Conservation (phyloP, 2,888 invertebrate genomes). For the Troglohyphantes excavatus region DNA sequence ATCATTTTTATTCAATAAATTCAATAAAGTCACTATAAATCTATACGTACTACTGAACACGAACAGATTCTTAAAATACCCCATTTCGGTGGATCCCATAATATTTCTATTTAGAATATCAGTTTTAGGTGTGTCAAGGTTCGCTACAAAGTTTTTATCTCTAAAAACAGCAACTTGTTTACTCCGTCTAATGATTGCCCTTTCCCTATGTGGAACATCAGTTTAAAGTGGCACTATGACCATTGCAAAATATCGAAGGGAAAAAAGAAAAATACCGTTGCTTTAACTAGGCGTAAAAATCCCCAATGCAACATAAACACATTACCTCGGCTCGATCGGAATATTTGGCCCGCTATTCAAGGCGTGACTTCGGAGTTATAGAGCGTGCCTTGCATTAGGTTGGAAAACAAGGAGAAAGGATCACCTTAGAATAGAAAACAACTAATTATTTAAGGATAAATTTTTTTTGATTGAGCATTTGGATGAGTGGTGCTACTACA, state of each 20-base stretch:
- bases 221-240: neutral
- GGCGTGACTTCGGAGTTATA: conserved; percentile 24
- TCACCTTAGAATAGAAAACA: too few species aligned
- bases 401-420: too few species aligned
- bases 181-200: conserved; percentile 19
- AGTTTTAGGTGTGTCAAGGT: conserved; percentile 47
- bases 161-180: conserved; percentile 43
- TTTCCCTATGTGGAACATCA: neutral
- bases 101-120: too few species aligned
- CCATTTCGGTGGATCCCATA: too few species aligned
- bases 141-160: neutral
- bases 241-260: conserved; percentile 10
- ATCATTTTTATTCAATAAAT: too few species aligned
- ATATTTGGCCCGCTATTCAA: conserved; percentile 45
- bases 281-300: conserved; percentile 51
- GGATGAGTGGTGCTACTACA: too few species aligned
- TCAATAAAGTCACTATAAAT: too few species aligned
- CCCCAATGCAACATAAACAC: conserved; percentile 1
- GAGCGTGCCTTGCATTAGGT: conserved; percentile 32
- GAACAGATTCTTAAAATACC: too few species aligned
- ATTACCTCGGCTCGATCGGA: conserved; percentile 25
- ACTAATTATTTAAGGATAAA: too few species aligned
- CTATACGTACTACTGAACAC: too few species aligned
- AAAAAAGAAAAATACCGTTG: conserved; percentile 29
- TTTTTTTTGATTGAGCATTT: too few species aligned